These are phyloP conservation scores for Okapia johnstoni DNA, from an alignment of 2,113 vertebrate genomes.

Conservation along the genomic window DNA sequence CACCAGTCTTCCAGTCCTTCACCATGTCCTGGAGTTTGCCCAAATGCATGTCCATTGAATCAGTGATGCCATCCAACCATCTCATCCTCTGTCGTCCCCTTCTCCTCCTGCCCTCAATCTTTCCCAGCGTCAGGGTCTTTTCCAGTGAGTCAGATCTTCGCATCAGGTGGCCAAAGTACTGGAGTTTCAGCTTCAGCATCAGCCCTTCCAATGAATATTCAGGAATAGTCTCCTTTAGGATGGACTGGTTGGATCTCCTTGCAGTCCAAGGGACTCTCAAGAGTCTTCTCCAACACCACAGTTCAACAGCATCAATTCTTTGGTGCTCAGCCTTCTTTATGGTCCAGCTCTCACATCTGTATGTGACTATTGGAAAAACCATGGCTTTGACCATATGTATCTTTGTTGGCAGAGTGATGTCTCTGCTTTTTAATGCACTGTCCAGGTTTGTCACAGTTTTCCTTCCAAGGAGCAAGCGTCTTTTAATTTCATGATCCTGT, in stretches of 20 bases:
- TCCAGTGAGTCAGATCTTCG: background rate
- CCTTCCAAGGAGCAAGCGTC: background rate
- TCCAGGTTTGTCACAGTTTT: background rate
- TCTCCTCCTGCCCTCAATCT: background rate
- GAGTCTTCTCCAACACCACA: background rate
- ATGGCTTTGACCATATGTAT: background rate
- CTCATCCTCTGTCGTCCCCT: fast-evolving
- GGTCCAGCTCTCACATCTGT: background rate
- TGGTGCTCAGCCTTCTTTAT: background rate
- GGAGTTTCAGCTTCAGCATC: background rate
- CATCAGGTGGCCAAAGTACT: background rate
- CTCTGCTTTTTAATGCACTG: background rate
- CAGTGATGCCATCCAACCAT: background rate
- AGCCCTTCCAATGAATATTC: background rate
- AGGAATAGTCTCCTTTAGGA: background rate
- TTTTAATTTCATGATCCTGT: background rate
- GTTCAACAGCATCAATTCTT: background rate
- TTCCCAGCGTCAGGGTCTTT: background rate
- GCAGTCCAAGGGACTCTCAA: background rate
- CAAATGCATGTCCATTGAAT: background rate
- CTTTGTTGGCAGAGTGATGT: background rate
- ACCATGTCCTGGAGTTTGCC: background rate
- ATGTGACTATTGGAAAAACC: background rate
- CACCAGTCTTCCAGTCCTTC: background rate
- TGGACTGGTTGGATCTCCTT: background rate